Base-by-base conservation (phyloP, 2,113 vertebrate genomes). In the Pavo muticus region DNA sequence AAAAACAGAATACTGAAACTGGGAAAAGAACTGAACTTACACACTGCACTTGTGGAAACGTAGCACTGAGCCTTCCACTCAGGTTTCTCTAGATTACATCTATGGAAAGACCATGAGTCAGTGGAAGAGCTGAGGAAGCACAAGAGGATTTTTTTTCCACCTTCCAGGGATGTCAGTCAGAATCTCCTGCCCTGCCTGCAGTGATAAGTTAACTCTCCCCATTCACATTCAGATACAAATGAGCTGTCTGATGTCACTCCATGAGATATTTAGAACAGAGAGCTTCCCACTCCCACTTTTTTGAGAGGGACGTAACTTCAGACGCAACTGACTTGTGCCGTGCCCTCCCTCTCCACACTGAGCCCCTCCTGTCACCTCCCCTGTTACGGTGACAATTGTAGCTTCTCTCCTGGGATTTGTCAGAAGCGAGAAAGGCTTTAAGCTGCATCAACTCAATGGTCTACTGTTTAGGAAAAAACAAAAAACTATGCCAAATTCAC, bases 31-130 rank as follows among this genome's bases (percentile, higher is more conserved):
- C 18, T 17, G 25, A 81, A 32, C 13, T 50, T 44, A 9, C 2
- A 4, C 16, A 15, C 4, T 39, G 30, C 0, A 0, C 29, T 52
- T 44, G 14, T 60, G 68, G 32, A 83, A 76, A 37, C 0, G 0
- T 8, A 42, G 23, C 3, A 1, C 50, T 7, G 10, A 69, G 59
- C 40, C 25, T 67, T 37, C 29, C 61, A 61, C 25, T 11, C 20
- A 25, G 4, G 3, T 2, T 25, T 57, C 39, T 65, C 7, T n/a
- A 21, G 21, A 32, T 67, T 45, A 15, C 8, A 6, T 23, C 42
- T 24, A 50, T 47, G 18, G 54, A 32, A 56, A 56, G 15, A 56
- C 29, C 29, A 32, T 56, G 14, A 24, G 29, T 32, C 54, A 24
- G 50, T 42, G 21, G 47, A 90, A 45, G 23, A 61, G 68, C 17